Evolutionary conservation across 1,140 invertebrate species (phyloP).

Genomic region (Drosophila elegans): DNA sequence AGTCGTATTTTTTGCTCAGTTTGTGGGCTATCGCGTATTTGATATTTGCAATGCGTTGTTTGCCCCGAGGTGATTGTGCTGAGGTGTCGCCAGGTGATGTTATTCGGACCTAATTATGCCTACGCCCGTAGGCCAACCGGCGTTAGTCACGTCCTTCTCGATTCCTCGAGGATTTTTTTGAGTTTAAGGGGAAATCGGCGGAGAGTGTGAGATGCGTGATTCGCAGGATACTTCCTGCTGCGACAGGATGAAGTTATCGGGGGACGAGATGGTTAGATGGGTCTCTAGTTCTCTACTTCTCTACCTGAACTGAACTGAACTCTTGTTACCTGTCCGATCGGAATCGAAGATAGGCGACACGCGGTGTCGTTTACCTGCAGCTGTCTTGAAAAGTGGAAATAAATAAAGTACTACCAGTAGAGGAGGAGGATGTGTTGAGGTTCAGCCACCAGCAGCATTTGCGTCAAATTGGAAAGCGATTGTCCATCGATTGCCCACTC

Average conservation of each 20-base stretch:
- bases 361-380: constrained; percentile 76
- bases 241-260: constrained; percentile 51
- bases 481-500: constrained; percentile 8
- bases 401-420: neutral
- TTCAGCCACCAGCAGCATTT: constrained; percentile 2
- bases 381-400: constrained; percentile 19
- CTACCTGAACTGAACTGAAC: constrained; percentile 37
- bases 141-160: constrained; percentile 34
- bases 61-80: constrained; percentile 26
- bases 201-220: constrained; percentile 26
- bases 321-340: constrained; percentile 78
- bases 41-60: constrained; percentile 26
- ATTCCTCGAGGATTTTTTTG: neutral
- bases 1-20: neutral
- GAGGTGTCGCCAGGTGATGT: constrained; percentile 41
- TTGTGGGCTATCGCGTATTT: neutral
- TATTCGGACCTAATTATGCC: constrained; percentile 42
- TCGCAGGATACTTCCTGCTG: constrained; percentile 70
- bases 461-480: constrained; percentile 48
- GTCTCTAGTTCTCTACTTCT: neutral
- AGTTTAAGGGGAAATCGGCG: constrained; percentile 1
- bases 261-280: neutral
- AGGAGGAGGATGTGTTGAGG: neutral
- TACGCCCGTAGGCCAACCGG: constrained; percentile 45
- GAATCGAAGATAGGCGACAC: constrained; percentile 59